Percentiles rank a stretch among this genome's conserved stretches.
Evolutionary conservation across 2,888 invertebrate species (phyloP).

Genomic region (Gasteruption jaculator): DNA sequence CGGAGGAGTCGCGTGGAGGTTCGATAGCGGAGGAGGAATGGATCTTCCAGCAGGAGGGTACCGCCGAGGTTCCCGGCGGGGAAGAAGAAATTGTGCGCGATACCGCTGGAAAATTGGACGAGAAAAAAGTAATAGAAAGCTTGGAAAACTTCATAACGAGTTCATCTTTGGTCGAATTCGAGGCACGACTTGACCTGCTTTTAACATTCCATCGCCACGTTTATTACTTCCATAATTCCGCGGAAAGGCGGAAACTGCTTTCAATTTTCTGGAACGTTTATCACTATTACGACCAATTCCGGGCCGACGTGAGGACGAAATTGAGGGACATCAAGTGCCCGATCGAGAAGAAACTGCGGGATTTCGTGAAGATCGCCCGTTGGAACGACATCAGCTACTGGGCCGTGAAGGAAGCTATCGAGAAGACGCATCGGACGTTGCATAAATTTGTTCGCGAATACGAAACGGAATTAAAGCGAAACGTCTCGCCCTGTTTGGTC

Average conservation of each 20-base stretch:
- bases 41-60: slow-evolving; percentile 37
- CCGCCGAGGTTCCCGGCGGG: slow-evolving; percentile 5
- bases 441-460: slow-evolving; percentile 85
- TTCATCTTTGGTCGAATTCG: slow-evolving; percentile 80
- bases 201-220: slow-evolving; percentile 78
- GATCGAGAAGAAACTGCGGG: slow-evolving; percentile 87
- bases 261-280: slow-evolving; percentile 77
- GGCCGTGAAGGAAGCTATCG: slow-evolving; percentile 84
- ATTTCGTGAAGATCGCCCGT: slow-evolving; percentile 90
- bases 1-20: slow-evolving; percentile 27
- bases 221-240: slow-evolving; percentile 56
- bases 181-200: slow-evolving; percentile 71
- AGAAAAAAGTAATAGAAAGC: slow-evolving; percentile 55
- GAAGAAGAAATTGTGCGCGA: slow-evolving; percentile 31
- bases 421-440: slow-evolving; percentile 81
- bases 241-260: slow-evolving; percentile 54
- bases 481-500: slow-evolving; percentile 34
- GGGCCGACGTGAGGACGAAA: slow-evolving; percentile 59
- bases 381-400: slow-evolving; percentile 96
- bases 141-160: slow-evolving; percentile 80
- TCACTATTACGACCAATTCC: slow-evolving; percentile 80
- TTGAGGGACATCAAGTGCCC: slow-evolving; percentile 70
- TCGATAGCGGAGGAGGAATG: slow-evolving; percentile 34
- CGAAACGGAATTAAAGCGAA: slow-evolving; percentile 57
- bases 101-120: slow-evolving; percentile 28